Percentiles rank a stretch among this genome's conserved stretches.
These are phyloP conservation scores for Pseudocheirus occidentalis DNA, from an alignment of 2,797 vertebrate species.

Conservation along the genomic window DNA sequence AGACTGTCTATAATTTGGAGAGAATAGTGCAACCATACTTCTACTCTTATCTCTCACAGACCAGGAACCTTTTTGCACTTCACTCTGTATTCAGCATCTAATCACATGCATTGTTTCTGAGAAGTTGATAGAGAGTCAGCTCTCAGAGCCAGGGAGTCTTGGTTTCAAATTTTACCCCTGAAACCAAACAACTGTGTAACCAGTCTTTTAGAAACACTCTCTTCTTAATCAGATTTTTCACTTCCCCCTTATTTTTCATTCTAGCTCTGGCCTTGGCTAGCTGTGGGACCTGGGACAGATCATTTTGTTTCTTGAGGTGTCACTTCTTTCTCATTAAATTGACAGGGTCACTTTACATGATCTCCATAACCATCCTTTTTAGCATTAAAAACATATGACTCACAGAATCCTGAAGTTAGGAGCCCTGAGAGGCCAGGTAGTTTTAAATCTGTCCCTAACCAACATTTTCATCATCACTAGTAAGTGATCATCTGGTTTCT, in stretches of 20 bases:
- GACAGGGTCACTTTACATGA: not conserved
- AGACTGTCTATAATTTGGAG: not conserved
- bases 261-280: not conserved
- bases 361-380: not conserved
- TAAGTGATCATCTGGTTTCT: not conserved
- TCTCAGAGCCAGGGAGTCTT: not conserved
- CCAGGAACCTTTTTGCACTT: not conserved
- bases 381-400: not conserved
- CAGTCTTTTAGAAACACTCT: not conserved
- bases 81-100: not conserved
- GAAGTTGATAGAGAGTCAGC: not conserved
- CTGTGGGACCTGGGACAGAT: not conserved
- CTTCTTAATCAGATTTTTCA: not conserved
- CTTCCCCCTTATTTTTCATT: not conserved
- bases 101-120: not conserved
- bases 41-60: not conserved
- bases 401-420: not conserved
- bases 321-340: not conserved
- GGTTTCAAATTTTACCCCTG: not conserved
- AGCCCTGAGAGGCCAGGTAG: not conserved
- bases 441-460: not conserved
- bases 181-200: not conserved
- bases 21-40: not conserved
- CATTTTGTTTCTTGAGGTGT: slow-evolving; percentile 23
- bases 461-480: not conserved